Conservation (phyloP, 1,140 invertebrate genomes). For the Papilio polyxenes region DNA sequence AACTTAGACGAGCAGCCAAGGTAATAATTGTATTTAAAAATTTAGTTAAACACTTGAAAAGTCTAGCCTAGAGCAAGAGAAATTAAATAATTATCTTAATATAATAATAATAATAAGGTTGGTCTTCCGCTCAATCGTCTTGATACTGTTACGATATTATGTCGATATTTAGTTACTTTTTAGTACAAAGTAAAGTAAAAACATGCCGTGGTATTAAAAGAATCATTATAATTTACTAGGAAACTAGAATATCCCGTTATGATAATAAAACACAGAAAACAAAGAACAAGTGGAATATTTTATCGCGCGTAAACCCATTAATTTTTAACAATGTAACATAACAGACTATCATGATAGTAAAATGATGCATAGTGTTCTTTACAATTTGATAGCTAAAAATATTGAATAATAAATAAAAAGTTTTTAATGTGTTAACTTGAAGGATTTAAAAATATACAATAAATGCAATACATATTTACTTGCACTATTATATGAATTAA, state of each 20-base stretch:
- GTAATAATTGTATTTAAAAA: neutral
- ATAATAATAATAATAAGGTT: too few species aligned
- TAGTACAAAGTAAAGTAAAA: neutral
- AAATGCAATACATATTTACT: too few species aligned
- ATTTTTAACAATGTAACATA: neutral
- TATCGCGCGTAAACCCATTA: neutral
- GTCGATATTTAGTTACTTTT: neutral
- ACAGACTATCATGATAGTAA: neutral
- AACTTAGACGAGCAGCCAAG: neutral
- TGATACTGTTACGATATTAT: neutral
- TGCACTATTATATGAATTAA: too few species aligned
- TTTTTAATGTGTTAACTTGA: too few species aligned
- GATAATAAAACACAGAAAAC: slow-evolving; percentile 17
- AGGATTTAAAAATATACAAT: too few species aligned
- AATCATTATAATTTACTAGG: neutral
- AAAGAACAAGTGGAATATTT: slow-evolving; percentile 5
- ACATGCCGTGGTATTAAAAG: neutral
- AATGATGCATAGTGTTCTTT: neutral
- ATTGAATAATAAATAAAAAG: too few species aligned
- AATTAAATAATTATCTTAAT: too few species aligned
- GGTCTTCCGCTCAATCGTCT: neutral
- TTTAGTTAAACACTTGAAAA: neutral
- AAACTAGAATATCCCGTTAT: slow-evolving; percentile 5
- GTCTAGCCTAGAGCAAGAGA: too few species aligned
- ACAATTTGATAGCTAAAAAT: neutral